Conservation (phyloP, 2,113 vertebrate species). For the Python bivittatus region DNA sequence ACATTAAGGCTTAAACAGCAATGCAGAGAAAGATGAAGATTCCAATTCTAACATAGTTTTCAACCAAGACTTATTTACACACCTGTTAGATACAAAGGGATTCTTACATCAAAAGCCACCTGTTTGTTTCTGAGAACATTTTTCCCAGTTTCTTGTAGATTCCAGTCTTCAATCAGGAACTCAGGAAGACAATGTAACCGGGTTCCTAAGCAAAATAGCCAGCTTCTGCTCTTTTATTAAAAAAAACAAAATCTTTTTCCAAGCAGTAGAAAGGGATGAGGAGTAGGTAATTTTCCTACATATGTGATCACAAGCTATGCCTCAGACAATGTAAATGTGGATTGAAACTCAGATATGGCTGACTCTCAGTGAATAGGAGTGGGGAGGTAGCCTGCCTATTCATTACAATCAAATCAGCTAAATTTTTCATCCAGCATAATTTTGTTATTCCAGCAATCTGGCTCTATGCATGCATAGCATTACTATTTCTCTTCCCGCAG, state of each 20-base stretch:
- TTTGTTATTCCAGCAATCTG: neutral
- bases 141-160: neutral
- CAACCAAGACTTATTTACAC: neutral
- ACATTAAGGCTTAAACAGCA: neutral
- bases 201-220: neutral
- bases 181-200: neutral
- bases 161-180: neutral
- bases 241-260: neutral
- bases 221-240: neutral
- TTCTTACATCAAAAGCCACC: neutral
- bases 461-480: neutral
- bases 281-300: neutral
- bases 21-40: neutral
- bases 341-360: neutral
- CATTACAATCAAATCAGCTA: neutral
- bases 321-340: neutral
- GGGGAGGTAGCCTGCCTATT: neutral
- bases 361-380: neutral
- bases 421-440: neutral
- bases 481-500: neutral
- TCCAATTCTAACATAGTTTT: neutral
- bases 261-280: neutral
- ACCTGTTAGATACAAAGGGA: neutral
- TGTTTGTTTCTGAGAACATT: neutral
- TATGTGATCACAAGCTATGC: neutral